Conservation (phyloP, 2,797 vertebrate genomes). For the Acanthurus lineatus region DNA sequence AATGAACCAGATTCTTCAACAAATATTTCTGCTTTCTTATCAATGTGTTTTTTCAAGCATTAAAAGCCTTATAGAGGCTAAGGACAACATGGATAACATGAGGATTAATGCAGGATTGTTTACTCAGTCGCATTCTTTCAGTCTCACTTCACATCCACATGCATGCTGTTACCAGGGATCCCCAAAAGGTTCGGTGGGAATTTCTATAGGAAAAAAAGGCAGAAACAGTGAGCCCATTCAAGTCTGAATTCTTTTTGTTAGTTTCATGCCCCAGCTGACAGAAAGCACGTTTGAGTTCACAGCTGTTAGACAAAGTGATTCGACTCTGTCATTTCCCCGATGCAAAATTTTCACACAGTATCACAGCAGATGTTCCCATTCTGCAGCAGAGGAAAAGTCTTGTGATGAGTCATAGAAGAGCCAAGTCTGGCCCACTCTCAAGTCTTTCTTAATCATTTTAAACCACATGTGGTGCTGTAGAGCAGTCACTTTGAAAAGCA, state of each 20-base stretch:
- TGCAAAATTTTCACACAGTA: slow-evolving; percentile 48
- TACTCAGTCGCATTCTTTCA: slow-evolving; percentile 23
- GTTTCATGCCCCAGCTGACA: slow-evolving; percentile 52
- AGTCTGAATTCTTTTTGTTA: slow-evolving; percentile 62
- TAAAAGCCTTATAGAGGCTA: not conserved
- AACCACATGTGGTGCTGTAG: slow-evolving; percentile 13
- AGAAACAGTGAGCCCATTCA: slow-evolving; percentile 78
- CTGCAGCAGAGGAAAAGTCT: slow-evolving; percentile 16
- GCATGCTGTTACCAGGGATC: slow-evolving; percentile 66
- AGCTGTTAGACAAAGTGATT: slow-evolving; percentile 64
- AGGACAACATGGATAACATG: slow-evolving; percentile 18
- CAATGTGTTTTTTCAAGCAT: not conserved
- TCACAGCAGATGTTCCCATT: slow-evolving; percentile 47
- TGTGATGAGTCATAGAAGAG: slow-evolving; percentile 16
- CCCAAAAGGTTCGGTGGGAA: slow-evolving; percentile 59
- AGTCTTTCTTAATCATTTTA: slow-evolving; percentile 14
- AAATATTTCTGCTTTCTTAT: not conserved
- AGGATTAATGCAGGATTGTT: slow-evolving; percentile 45
- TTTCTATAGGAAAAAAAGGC: slow-evolving; percentile 35
- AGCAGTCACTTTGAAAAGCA: not conserved
- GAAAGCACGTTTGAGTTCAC: slow-evolving; percentile 60
- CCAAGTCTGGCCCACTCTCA: not conserved
- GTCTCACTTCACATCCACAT: slow-evolving; percentile 43
- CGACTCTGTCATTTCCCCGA: slow-evolving; percentile 18
- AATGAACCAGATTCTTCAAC: not conserved